Evolutionary conservation across 2,888 invertebrate genomes (phyloP).

Genomic region (Diloba caeruleocephala): DNA sequence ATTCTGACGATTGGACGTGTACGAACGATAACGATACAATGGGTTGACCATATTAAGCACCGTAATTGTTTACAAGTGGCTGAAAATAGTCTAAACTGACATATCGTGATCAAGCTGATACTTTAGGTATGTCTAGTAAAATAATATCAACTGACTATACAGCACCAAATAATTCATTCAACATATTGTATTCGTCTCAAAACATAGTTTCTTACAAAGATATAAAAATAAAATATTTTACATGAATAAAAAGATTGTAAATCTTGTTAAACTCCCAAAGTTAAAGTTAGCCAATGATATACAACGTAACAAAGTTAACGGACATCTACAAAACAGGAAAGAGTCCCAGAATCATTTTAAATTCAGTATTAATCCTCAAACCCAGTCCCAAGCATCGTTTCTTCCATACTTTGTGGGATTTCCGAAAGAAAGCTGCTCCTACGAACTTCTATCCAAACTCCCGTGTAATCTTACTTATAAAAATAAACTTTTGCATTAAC

Average conservation of each 20-base stretch:
- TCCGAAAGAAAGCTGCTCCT: constrained; percentile 84
- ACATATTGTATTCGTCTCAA: constrained; percentile 1
- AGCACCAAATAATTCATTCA: background rate
- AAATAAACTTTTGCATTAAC: constrained; percentile 90
- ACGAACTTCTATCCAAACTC: constrained; percentile 83
- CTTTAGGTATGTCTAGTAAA: constrained; percentile 9
- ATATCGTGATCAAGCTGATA: constrained; percentile 2
- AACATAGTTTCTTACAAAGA: constrained; percentile 26
- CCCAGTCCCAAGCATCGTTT: constrained; percentile 76
- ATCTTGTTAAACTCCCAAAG: constrained; percentile 63
- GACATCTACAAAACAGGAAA: constrained; percentile 73
- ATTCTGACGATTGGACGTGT: constrained; percentile 79
- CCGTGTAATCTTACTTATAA: constrained; percentile 89
- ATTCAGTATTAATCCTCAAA: constrained; percentile 86
- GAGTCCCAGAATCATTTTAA: constrained; percentile 82
- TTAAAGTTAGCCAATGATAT: constrained; percentile 71
- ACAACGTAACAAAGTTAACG: constrained; percentile 72
- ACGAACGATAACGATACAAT: constrained; percentile 75
- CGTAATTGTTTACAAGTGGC: constrained; percentile 66
- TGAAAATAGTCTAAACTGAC: constrained; percentile 21
- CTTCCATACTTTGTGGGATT: constrained; percentile 85
- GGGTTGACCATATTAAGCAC: constrained; percentile 70
- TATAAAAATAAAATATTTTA: constrained; percentile 35
- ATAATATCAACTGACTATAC: no score
- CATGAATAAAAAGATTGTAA: constrained; percentile 57